Percentiles rank a stretch among this genome's conserved stretches.
Conservation (phyloP, 2,888 invertebrate genomes). For the Halictus quadricinctus region DNA sequence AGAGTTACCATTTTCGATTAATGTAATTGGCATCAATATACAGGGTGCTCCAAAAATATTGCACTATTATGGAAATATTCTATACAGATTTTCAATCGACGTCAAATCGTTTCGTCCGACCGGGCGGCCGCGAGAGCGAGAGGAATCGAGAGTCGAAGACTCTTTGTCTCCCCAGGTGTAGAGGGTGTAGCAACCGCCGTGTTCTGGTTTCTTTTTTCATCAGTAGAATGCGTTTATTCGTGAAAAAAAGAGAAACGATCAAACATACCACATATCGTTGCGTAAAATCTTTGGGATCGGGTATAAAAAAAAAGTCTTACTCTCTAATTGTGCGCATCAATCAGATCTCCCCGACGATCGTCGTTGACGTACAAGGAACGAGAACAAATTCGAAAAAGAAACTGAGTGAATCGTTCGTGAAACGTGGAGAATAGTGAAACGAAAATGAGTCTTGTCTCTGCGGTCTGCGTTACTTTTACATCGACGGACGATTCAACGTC, state of each 20-base stretch:
- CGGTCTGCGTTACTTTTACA: constrained; percentile 6
- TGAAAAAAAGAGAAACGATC: constrained; percentile 31
- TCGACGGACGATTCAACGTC: constrained; percentile 15
- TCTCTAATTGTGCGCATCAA: constrained; percentile 57
- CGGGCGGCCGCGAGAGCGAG: background rate
- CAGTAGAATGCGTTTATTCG: constrained; percentile 62
- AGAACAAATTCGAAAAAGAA: background rate
- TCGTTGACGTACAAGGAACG: background rate
- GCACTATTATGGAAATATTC: no score
- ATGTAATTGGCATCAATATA: no score
- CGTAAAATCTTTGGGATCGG: constrained; percentile 74
- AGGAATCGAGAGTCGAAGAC: background rate
- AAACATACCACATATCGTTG: constrained; percentile 44
- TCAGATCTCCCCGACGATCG: background rate
- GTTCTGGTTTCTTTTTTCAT: background rate
- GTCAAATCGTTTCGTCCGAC: no score
- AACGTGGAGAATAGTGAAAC: background rate
- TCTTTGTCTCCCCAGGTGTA: background rate
- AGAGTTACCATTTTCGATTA: no score
- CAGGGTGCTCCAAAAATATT: no score
- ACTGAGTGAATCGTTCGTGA: background rate
- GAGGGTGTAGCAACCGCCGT: constrained; percentile 63
- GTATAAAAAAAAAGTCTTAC: constrained; percentile 74
- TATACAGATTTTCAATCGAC: no score
- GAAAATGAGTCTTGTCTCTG: no score